Evolutionary conservation across 2,113 vertebrate species (phyloP), one percentile per base, ranked within the genome.

Genomic region (Carassius auratus): DNA sequence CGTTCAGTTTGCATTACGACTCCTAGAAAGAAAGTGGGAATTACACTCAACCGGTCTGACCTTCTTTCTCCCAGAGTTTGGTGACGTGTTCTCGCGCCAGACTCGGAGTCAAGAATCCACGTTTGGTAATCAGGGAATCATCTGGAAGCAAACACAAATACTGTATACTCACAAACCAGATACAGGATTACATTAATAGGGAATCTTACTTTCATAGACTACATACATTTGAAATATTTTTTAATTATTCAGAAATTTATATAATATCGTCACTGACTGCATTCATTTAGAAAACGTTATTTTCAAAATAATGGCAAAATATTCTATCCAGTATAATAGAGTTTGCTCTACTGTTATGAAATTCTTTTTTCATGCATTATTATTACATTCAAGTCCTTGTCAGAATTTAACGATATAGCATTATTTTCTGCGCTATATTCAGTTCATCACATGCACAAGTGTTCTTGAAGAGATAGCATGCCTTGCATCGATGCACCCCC

Each of bases 51-150:
- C 1, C 36, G 2, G 12, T 17, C 48, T 50, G 89, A 99, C 98
- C 97, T 94, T 99, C 98, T 71, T 96, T 97, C 85, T 95, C 93
- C 97, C 98, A 99, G 10, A 99, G 89, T 68, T 95, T 90, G 23
- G 83, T 69, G 64, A 95, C 55, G 19, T 97, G 97, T 0, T 99
- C 96, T 90, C 90, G 95, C 1, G 96, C 96, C 0, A 93, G 96
- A 85, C 91, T 95, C 0, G 98, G 96, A 0, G 98, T 98, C 88
- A 99, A 76, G 90, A 97, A 99, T 2, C 96, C 96, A 90, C 96
- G 94, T 89, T 96, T 97, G 50, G 95, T 95, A 84, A 95, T 57
- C 76, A 93, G 90, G 3, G 89, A 73, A 12, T 96, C 94, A 2
- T 95, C 95, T 91, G 92, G 69, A 84, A 21, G 84, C 15, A 52